A percentile compares a stretch with the other conserved stretches of the same genome.
phyloP scores from a whole-genome alignment of 2,888 invertebrate species.

The Thymelicus acteon region DNA sequence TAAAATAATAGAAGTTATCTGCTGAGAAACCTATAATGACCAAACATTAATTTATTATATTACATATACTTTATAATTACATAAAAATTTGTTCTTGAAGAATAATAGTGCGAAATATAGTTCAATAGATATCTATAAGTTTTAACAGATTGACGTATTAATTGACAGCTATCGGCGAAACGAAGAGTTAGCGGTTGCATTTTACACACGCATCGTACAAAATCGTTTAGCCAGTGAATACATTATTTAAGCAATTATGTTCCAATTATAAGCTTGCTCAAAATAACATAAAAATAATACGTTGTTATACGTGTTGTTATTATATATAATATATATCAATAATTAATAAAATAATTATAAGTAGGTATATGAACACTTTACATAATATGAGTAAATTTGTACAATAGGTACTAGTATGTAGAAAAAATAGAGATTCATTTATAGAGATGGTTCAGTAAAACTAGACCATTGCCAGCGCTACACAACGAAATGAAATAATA shows the following conservation, averaged over 20 bases:
- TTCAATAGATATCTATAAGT: conserved; percentile 45
- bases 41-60: conserved; percentile 32
- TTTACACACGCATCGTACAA: conserved; percentile 5
- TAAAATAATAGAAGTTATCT: background rate
- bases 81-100: conserved; percentile 40
- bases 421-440: conserved; percentile 85
- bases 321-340: background rate
- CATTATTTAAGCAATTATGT: conserved; percentile 18
- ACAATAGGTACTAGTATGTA: conserved; percentile 81
- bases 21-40: conserved; percentile 33
- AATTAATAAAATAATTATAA: conserved; percentile 59
- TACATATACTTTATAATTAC: conserved; percentile 31
- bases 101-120: conserved; percentile 45
- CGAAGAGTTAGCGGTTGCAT: conserved; percentile 47
- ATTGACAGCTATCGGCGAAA: conserved; percentile 76
- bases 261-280: conserved; percentile 28
- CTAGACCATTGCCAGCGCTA: conserved; percentile 74
- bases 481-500: background rate
- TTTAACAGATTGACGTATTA: conserved; percentile 73
- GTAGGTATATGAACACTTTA: conserved; percentile 71
- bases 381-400: conserved; percentile 80
- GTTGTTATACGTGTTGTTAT: background rate
- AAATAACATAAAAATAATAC: conserved; percentile 46
- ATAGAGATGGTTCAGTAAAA: conserved; percentile 83
- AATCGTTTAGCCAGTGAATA: background rate